phyloP scores from a whole-genome alignment of 2,113 vertebrate species.

The Carassius carassius region DNA sequence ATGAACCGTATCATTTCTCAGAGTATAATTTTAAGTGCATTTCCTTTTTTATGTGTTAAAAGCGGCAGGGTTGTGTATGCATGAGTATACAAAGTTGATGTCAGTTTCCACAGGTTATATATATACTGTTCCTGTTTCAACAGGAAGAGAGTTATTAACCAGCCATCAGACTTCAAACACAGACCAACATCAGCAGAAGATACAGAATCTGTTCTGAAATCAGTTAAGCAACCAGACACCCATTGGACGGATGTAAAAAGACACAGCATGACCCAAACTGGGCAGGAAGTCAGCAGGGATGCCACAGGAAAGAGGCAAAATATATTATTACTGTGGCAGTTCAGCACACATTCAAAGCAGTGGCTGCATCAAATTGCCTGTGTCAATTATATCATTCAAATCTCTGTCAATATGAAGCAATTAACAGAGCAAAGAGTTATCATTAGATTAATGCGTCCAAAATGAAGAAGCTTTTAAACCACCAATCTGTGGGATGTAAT shows the following conservation, averaged over 20 bases:
- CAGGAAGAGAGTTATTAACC: neutral
- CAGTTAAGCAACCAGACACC: slow-evolving; percentile 41
- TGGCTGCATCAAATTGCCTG: neutral
- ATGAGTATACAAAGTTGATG: neutral
- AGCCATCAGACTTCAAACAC: slow-evolving; percentile 3
- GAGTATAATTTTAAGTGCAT: slow-evolving; percentile 29
- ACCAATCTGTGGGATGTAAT: neutral
- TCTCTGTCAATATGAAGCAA: slow-evolving; percentile 21
- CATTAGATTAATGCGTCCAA: slow-evolving; percentile 8
- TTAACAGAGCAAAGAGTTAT: neutral
- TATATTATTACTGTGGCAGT: neutral
- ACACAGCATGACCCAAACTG: slow-evolving; percentile 32
- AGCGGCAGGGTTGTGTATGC: neutral
- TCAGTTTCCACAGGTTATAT: slow-evolving; percentile 2
- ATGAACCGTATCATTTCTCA: neutral
- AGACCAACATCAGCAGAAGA: slow-evolving; percentile 19
- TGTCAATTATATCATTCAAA: slow-evolving; percentile 12
- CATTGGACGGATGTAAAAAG: slow-evolving; percentile 53
- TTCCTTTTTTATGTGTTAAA: slow-evolving; percentile 17
- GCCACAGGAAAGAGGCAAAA: slow-evolving; percentile 12
- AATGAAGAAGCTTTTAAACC: slow-evolving; percentile 28
- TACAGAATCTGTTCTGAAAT: slow-evolving; percentile 8
- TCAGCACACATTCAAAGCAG: neutral
- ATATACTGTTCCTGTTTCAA: slow-evolving; percentile 1
- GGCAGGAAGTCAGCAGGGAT: slow-evolving; percentile 41